Percentiles rank a stretch among this genome's conserved stretches.
phyloP scores from a whole-genome alignment of 2,113 vertebrate genomes.

The Lophotis ruficrista region DNA sequence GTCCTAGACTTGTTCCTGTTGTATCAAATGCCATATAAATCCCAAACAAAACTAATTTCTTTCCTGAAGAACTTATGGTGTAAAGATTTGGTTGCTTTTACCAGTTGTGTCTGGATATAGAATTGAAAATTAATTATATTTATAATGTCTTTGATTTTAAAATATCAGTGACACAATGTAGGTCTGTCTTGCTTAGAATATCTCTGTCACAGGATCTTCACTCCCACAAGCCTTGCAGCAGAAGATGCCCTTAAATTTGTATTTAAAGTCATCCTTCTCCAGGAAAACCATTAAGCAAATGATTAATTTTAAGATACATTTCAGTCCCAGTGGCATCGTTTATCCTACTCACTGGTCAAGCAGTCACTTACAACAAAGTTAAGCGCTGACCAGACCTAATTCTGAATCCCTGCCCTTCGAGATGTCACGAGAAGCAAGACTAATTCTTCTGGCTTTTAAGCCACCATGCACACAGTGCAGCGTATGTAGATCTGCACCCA shows the following conservation, averaged over 20 bases:
- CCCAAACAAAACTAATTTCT: neutral
- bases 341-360: slow-evolving; percentile 32
- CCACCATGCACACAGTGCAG: rapidly evolving
- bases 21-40: neutral
- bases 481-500: neutral
- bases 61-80: neutral
- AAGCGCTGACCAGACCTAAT: slow-evolving; percentile 15
- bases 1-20: neutral
- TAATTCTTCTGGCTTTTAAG: neutral
- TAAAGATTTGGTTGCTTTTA: neutral
- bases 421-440: neutral
- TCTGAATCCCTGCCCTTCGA: slow-evolving; percentile 8
- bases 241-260: neutral
- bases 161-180: neutral
- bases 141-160: neutral
- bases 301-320: slow-evolving; percentile 25
- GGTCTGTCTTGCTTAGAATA: neutral
- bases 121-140: neutral
- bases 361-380: slow-evolving; percentile 22
- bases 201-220: neutral
- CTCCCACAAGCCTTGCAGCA: neutral
- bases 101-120: neutral
- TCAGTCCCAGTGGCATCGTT: slow-evolving; percentile 45
- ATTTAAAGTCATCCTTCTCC: neutral
- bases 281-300: slow-evolving; percentile 24